phyloP scores from a whole-genome alignment of 2,113 vertebrate genomes.

The Cardinalis cardinalis region DNA sequence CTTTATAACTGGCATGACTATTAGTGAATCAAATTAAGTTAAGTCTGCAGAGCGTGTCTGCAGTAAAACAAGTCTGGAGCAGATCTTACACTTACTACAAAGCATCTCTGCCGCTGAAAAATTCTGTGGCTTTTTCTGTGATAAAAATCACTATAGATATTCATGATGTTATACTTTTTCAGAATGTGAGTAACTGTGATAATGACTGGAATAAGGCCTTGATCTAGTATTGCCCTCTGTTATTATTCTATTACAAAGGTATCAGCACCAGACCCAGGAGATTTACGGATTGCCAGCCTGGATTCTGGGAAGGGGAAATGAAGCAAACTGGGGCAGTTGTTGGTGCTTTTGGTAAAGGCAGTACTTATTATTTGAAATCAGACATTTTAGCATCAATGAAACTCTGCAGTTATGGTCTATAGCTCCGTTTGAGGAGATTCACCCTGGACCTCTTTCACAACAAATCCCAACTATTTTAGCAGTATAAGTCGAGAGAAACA shows the following conservation, averaged over 20 bases:
- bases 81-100: background rate
- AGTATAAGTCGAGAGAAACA: background rate
- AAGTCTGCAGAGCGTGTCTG: background rate
- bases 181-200: background rate
- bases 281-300: fast-evolving
- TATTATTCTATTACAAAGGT: background rate
- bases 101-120: background rate
- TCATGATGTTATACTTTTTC: background rate
- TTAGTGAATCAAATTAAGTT: background rate
- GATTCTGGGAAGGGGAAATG: background rate
- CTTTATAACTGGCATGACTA: background rate
- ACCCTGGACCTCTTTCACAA: background rate
- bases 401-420: background rate
- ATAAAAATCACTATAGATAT: background rate
- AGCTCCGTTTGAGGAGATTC: background rate
- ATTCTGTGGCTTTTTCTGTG: background rate
- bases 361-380: background rate
- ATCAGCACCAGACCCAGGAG: background rate
- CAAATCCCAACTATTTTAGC: background rate
- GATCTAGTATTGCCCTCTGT: background rate
- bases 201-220: background rate
- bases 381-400: background rate
- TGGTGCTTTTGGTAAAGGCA: background rate
- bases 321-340: background rate
- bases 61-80: background rate